phyloP scores from a whole-genome alignment of 2,797 vertebrate species.

The Anableps anableps region DNA sequence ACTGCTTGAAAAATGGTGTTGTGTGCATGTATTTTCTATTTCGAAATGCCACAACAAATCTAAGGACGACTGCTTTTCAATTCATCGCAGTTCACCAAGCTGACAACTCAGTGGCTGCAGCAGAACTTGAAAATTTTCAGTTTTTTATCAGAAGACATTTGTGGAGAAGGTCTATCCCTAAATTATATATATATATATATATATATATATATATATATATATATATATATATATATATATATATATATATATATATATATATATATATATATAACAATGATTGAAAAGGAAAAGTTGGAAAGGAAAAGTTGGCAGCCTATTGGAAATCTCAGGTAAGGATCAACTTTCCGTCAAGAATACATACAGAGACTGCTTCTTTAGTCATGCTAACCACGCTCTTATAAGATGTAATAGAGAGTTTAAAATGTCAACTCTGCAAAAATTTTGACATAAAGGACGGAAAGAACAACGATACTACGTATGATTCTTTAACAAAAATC shows the following conservation, averaged over 20 bases:
- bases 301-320: too few species aligned
- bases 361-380: neutral
- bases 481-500: too few species aligned
- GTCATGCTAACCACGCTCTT: neutral
- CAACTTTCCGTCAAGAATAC: neutral
- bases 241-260: too few species aligned
- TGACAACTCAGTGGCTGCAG: constrained; percentile 66
- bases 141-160: constrained; percentile 55
- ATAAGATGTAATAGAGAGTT: too few species aligned
- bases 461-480: neutral
- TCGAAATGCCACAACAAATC: constrained; percentile 53
- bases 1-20: constrained; percentile 20
- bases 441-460: neutral
- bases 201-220: too few species aligned
- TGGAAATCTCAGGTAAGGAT: too few species aligned
- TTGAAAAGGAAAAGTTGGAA: neutral
- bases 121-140: constrained; percentile 62
- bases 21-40: constrained; percentile 12
- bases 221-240: too few species aligned
- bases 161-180: constrained; percentile 46
- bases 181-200: too few species aligned
- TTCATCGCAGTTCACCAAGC: constrained; percentile 56
- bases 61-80: constrained; percentile 55
- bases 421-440: too few species aligned
- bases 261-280: too few species aligned